These are phyloP conservation scores for Actias luna DNA, from an alignment of 2,888 invertebrate genomes.

Conservation along the genomic window DNA sequence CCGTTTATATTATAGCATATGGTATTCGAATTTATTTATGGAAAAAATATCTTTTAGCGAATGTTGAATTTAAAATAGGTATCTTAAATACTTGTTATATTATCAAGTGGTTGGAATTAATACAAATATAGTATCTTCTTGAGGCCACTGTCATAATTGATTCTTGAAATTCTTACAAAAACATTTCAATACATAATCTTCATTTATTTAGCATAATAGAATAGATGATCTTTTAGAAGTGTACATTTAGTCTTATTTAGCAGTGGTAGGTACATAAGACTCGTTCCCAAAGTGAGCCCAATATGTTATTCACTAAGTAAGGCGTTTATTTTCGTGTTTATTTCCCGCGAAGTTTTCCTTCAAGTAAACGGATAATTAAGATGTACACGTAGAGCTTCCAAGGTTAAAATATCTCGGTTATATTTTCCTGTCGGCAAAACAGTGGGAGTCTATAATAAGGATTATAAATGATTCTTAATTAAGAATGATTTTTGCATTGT, in stretches of 20 bases:
- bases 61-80: neutral
- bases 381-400: constrained; percentile 3
- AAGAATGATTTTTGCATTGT: neutral
- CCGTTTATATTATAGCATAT: neutral
- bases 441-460: neutral
- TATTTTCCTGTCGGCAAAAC: neutral
- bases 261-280: neutral
- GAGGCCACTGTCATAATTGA: no score
- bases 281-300: neutral
- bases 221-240: neutral
- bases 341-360: constrained; percentile 1
- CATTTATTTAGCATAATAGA: neutral
- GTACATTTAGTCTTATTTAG: no score
- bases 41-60: neutral
- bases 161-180: neutral
- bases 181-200: neutral
- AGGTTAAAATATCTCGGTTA: constrained; percentile 7
- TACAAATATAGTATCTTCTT: no score
- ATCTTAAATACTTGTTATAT: no score
- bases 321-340: constrained; percentile 2
- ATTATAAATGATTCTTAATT: constrained; percentile 3
- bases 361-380: constrained; percentile 3
- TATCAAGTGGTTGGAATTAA: no score
- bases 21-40: neutral
- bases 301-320: neutral